Conservation (phyloP, 1,140 invertebrate genomes). For the Euura saliciscinereae region DNA sequence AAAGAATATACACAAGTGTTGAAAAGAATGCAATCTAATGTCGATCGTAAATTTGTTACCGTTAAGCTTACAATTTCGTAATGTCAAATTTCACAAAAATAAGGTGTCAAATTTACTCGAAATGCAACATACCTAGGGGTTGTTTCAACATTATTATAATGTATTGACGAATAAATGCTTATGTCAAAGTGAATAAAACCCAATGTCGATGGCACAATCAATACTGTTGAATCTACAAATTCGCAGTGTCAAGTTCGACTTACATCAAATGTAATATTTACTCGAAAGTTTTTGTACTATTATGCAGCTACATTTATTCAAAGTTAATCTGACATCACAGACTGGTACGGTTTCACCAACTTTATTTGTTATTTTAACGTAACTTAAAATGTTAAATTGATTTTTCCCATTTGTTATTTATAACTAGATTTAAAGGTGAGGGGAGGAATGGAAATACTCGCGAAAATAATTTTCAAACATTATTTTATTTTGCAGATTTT, state of each 20-base stretch:
- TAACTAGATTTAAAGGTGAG: not conserved
- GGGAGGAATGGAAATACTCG: not conserved
- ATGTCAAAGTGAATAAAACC: not conserved
- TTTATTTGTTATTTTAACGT: not conserved
- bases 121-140: not conserved
- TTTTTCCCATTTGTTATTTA: not conserved
- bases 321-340: not conserved
- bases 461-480: not conserved
- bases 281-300: not conserved
- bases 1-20: not conserved
- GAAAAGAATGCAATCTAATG: not conserved
- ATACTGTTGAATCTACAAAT: not conserved
- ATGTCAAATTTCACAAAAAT: slow-evolving; percentile 1
- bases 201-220: not conserved
- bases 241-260: not conserved
- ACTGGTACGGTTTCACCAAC: not conserved
- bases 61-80: not conserved
- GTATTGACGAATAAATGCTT: not conserved
- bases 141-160: not conserved
- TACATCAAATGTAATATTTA: not conserved
- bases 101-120: not conserved
- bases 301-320: not conserved
- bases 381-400: not conserved
- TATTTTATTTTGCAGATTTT: not conserved
- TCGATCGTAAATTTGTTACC: not conserved